Percentiles rank a stretch among this genome's conserved stretches.
Evolutionary conservation across 2,888 invertebrate species (phyloP).

Genomic region (Rhaphigaster nebulosa): DNA sequence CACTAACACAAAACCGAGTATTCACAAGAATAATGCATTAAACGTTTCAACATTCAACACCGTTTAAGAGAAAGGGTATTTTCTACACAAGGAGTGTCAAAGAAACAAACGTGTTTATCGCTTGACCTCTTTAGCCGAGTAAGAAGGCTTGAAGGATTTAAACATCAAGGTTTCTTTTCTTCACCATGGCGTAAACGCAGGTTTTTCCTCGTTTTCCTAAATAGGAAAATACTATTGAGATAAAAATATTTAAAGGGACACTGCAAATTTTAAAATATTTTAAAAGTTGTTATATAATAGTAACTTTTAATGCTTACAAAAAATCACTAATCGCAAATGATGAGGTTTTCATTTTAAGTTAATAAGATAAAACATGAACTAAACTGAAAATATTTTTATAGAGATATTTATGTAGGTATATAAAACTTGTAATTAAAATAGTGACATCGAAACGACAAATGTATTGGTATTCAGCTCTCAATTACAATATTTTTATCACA

Average conservation of each 20-base stretch:
- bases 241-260: background rate
- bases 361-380: too few relatives aligned
- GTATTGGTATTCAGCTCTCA: too few relatives aligned
- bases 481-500: too few relatives aligned
- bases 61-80: background rate
- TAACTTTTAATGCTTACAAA: too few relatives aligned
- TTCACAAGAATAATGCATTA: conserved; percentile 17
- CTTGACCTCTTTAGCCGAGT: conserved; percentile 12
- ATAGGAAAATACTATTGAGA: background rate
- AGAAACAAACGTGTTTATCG: background rate
- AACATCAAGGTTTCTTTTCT: background rate
- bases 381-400: too few relatives aligned
- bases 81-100: conserved; percentile 32
- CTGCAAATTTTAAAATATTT: background rate
- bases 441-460: too few relatives aligned
- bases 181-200: background rate
- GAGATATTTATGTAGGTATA: too few relatives aligned
- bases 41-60: background rate
- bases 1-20: background rate
- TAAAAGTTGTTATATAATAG: too few relatives aligned
- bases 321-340: too few relatives aligned
- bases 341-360: too few relatives aligned
- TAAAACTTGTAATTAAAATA: too few relatives aligned
- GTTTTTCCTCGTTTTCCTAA: background rate
- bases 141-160: conserved; percentile 26